phyloP scores from a whole-genome alignment of 1,140 invertebrate species.

The Temnothorax nylanderi region DNA sequence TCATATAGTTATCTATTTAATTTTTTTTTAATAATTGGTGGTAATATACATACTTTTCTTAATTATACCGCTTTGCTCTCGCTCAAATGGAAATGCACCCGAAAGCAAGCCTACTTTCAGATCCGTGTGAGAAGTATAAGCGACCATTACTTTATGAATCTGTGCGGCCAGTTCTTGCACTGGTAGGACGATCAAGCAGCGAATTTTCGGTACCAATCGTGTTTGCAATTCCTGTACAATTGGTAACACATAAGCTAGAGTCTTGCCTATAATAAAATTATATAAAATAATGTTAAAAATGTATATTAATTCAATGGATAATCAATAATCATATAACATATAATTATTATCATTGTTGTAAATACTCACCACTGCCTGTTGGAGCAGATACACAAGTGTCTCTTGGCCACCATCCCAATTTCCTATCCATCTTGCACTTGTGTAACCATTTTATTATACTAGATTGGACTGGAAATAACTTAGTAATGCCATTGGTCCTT shows the following conservation, averaged over 20 bases:
- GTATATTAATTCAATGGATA: not conserved
- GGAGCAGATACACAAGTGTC: constrained; percentile 99
- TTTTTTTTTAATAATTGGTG: not conserved
- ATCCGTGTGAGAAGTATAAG: constrained; percentile 90
- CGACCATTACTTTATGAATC: constrained; percentile 93
- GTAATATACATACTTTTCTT: constrained; percentile 87
- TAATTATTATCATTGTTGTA: not conserved
- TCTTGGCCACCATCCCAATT: constrained; percentile 88
- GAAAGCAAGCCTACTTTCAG: constrained; percentile 91
- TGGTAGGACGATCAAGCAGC: constrained; percentile 95
- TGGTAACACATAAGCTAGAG: constrained; percentile 96
- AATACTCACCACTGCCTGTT: constrained; percentile 94
- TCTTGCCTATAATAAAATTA: constrained; percentile 88
- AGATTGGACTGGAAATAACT: constrained; percentile 96
- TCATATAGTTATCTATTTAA: constrained; percentile 15
- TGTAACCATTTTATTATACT: constrained; percentile 94
- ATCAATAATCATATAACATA: not conserved
- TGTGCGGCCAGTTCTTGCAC: constrained; percentile 96
- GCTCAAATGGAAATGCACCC: constrained; percentile 90
- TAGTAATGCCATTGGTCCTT: constrained; percentile 90
- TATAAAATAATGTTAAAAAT: constrained; percentile 1
- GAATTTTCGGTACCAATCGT: constrained; percentile 87
- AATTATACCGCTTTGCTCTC: constrained; percentile 92
- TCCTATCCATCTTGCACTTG: constrained; percentile 87
- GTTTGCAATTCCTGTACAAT: constrained; percentile 90